Percentiles rank a stretch among this genome's conserved stretches.
Conservation (phyloP, 2,113 vertebrate genomes). For the Neogobius melanostomus region DNA sequence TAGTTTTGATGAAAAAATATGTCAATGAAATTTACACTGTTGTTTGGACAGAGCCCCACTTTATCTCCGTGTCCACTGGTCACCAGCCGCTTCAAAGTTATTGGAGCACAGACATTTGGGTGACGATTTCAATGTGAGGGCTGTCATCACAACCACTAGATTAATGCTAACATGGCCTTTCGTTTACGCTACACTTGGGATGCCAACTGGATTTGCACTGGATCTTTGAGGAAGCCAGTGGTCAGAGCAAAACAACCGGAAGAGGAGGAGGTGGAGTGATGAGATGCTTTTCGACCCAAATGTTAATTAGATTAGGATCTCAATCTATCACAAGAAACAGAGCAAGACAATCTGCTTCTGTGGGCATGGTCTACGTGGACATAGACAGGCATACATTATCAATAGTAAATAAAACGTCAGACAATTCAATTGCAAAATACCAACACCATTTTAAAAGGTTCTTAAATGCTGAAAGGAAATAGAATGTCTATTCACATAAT, state of each 20-base stretch:
- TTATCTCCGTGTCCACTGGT: conserved; percentile 31
- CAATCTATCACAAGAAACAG: conserved; percentile 51
- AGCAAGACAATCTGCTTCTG: conserved; percentile 23
- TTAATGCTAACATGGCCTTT: conserved; percentile 65
- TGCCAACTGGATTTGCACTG: conserved; percentile 58
- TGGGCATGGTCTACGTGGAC: conserved; percentile 28
- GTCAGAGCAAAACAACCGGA: conserved; percentile 54
- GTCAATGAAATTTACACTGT: not conserved
- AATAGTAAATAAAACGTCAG: conserved; percentile 18
- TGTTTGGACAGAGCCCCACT: conserved; percentile 1
- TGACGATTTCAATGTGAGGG: conserved; percentile 55
- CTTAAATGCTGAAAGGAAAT: not conserved
- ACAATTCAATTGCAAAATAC: conserved; percentile 36
- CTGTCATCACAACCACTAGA: conserved; percentile 49
- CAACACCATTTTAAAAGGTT: conserved; percentile 11
- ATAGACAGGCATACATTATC: conserved; percentile 28
- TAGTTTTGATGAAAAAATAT: not conserved
- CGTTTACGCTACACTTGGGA: conserved; percentile 72
- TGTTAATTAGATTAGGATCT: conserved; percentile 67
- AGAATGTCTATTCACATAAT: not conserved
- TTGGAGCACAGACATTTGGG: conserved; percentile 70
- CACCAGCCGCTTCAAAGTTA: conserved; percentile 58
- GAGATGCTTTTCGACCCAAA: conserved; percentile 66
- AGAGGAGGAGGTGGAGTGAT: conserved; percentile 46
- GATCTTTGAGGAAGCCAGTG: conserved; percentile 61